Evolutionary conservation across 2,888 invertebrate genomes (phyloP).

Genomic region (Willowsia nigromaculata): DNA sequence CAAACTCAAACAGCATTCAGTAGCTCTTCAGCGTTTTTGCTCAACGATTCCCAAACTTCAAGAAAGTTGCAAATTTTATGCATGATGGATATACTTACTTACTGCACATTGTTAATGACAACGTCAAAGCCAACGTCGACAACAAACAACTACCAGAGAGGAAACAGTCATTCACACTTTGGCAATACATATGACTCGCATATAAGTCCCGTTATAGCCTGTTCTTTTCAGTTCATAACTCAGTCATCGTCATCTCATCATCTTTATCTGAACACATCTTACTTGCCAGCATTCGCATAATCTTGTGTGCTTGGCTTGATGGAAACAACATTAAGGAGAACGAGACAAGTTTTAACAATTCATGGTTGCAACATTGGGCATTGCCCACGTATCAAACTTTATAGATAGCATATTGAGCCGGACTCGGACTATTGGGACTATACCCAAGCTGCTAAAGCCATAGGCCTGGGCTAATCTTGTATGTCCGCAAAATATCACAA

Average conservation of each 20-base stretch:
- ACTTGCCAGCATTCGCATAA: background rate
- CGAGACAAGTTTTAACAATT: background rate
- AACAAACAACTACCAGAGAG: background rate
- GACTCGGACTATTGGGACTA: too few species aligned
- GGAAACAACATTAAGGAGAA: background rate
- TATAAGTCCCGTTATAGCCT: constrained; percentile 21
- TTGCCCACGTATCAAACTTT: too few species aligned
- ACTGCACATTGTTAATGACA: background rate
- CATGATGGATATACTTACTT: background rate
- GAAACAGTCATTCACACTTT: constrained; percentile 22
- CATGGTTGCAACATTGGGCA: background rate
- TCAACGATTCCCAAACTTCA: background rate
- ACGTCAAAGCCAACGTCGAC: background rate
- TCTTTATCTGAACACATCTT: constrained; percentile 6
- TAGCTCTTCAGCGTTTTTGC: background rate
- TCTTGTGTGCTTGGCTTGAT: background rate
- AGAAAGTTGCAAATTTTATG: background rate
- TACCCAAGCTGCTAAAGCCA: too few species aligned
- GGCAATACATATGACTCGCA: background rate
- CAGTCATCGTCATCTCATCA: constrained; percentile 18
- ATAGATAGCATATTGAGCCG: too few species aligned
- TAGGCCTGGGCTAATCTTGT: too few species aligned
- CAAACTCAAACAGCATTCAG: background rate
- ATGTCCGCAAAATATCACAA: too few species aligned
- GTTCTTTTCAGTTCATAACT: constrained; percentile 12